Evolutionary conservation across 2,797 vertebrate genomes (phyloP).

Genomic region (Pseudopleuronectes americanus): DNA sequence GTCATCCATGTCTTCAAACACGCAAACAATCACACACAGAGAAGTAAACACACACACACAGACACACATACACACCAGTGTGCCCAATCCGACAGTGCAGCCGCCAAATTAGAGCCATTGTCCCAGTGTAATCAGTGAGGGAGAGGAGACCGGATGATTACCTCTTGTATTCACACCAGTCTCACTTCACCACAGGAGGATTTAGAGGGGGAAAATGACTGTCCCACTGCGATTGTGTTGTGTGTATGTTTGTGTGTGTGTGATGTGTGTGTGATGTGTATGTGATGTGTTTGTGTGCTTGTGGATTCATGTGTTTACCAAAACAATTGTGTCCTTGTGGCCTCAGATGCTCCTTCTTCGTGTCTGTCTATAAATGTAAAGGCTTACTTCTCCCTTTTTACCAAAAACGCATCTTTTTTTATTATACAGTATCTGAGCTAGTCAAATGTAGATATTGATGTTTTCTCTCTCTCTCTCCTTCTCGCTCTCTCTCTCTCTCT

Average conservation of each 20-base stretch:
- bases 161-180: slow-evolving; percentile 22
- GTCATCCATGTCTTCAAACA: slow-evolving; percentile 13
- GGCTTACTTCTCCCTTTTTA: no score
- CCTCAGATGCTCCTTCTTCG: no score
- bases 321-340: no score
- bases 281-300: background rate
- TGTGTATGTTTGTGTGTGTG: slow-evolving; percentile 1
- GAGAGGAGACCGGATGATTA: slow-evolving; percentile 32
- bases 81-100: slow-evolving; percentile 3
- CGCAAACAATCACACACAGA: background rate
- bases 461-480: no score
- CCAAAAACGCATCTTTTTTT: no score
- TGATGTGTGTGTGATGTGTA: slow-evolving; percentile 12
- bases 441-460: no score
- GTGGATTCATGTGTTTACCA: no score
- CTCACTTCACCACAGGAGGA: slow-evolving; percentile 24
- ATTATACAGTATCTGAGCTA: no score
- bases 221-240: slow-evolving; percentile 12
- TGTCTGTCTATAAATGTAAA: no score
- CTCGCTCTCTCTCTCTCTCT: no score
- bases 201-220: slow-evolving; percentile 5
- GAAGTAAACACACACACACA: no score
- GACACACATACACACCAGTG: slow-evolving; percentile 12
- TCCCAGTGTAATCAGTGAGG: slow-evolving; percentile 27
- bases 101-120: slow-evolving; percentile 21